These are phyloP conservation scores for Drosophila incognita DNA, from an alignment of 2,888 invertebrate species.

Conservation along the genomic window DNA sequence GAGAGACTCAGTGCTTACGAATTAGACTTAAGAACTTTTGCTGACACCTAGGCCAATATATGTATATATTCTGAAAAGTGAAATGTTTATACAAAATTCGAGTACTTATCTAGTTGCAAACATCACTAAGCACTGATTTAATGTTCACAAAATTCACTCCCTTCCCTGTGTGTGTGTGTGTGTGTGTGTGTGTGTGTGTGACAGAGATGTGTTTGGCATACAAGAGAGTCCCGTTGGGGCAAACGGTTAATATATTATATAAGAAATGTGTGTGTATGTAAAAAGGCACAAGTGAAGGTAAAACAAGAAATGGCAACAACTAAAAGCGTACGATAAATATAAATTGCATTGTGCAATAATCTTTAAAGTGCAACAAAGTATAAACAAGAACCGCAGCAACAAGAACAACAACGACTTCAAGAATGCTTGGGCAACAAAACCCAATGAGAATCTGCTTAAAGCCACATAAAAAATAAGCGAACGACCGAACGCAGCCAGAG, in stretches of 20 bases:
- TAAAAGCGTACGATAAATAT: constrained; percentile 76
- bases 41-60: not conserved
- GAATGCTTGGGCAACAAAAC: constrained; percentile 20
- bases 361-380: constrained; percentile 80
- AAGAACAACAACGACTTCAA: constrained; percentile 22
- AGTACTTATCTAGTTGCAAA: not conserved
- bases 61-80: not conserved
- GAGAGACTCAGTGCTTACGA: not conserved
- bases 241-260: not conserved
- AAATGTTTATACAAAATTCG: not conserved
- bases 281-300: constrained; percentile 72
- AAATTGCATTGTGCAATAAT: constrained; percentile 81
- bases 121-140: not conserved
- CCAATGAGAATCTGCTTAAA: constrained; percentile 62
- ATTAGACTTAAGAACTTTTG: not conserved
- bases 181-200: not conserved
- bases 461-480: constrained; percentile 65
- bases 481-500: constrained; percentile 31
- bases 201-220: not conserved
- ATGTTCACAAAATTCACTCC: not conserved
- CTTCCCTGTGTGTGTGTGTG: not conserved
- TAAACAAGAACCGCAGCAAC: constrained; percentile 55
- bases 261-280: constrained; percentile 16
- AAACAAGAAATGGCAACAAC: constrained; percentile 72
- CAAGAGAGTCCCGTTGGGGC: constrained; percentile 28